Conservation (phyloP, 1,140 invertebrate genomes). For the Halesus radiatus region DNA sequence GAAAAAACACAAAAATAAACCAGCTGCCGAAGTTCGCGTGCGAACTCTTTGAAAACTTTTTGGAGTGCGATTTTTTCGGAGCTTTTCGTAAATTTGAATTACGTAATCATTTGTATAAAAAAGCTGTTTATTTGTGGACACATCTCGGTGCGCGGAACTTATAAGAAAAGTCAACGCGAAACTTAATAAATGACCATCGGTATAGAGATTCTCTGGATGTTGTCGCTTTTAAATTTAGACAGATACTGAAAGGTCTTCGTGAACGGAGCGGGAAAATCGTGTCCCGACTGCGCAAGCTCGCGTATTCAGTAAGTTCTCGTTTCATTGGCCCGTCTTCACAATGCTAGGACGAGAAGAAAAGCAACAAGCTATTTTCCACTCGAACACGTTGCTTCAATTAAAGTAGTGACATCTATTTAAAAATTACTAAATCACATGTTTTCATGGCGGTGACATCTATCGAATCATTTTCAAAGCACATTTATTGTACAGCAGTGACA, state of each 20-base stretch:
- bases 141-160: constrained; percentile 16
- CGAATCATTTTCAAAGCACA: no score
- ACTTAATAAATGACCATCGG: constrained; percentile 5
- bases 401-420: constrained; percentile 29
- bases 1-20: constrained; percentile 37
- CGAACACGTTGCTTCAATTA: neutral
- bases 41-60: neutral
- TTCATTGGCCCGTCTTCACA: constrained; percentile 26
- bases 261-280: constrained; percentile 1
- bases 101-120: neutral
- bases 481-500: no score
- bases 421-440: neutral
- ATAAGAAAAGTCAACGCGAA: neutral
- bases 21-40: neutral
- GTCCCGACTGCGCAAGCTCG: constrained; percentile 10
- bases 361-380: constrained; percentile 26
- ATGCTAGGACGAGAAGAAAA: constrained; percentile 19
- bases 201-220: constrained; percentile 7
- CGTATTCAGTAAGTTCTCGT: neutral
- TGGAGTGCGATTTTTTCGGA: neutral
- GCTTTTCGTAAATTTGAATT: neutral
- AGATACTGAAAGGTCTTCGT: constrained; percentile 17
- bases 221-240: constrained; percentile 31
- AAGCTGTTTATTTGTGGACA: constrained; percentile 20
- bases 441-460: neutral